phyloP scores from a whole-genome alignment of 64 coral and sea anemone genomes.

The Stichodactyla helianthus region DNA sequence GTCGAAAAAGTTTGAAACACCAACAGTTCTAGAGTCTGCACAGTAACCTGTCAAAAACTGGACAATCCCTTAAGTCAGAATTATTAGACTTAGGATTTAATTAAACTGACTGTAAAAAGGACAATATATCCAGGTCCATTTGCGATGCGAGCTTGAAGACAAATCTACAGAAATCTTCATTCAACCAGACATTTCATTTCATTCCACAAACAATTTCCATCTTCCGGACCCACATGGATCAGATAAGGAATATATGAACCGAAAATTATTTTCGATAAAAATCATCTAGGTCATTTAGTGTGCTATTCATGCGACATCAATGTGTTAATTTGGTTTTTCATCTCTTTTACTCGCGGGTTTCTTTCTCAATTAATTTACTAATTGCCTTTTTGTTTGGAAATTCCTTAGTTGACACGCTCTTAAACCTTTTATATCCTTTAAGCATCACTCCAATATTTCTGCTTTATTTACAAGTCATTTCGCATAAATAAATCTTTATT shows the following conservation, averaged over 20 bases:
- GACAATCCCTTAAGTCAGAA: too few species aligned
- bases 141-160: not conserved
- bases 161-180: not conserved
- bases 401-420: not conserved
- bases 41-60: too few species aligned
- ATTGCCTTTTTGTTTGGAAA: not conserved
- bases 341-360: not conserved
- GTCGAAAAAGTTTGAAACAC: too few species aligned
- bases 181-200: not conserved
- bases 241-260: not conserved
- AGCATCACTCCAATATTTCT: not conserved
- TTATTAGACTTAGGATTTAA: too few species aligned
- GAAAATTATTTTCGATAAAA: not conserved
- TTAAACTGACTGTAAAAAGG: too few species aligned
- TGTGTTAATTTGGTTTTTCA: not conserved
- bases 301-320: not conserved
- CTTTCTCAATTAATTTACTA: not conserved
- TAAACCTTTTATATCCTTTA: not conserved
- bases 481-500: not conserved
- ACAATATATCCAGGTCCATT: too few species aligned
- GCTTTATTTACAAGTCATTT: not conserved
- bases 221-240: not conserved
- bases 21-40: too few species aligned
- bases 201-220: not conserved
- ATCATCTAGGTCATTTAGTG: not conserved